Percentiles rank a stretch among this genome's conserved stretches.
Evolutionary conservation across 1,140 invertebrate species (phyloP).

Genomic region (Aphidius ervi): DNA sequence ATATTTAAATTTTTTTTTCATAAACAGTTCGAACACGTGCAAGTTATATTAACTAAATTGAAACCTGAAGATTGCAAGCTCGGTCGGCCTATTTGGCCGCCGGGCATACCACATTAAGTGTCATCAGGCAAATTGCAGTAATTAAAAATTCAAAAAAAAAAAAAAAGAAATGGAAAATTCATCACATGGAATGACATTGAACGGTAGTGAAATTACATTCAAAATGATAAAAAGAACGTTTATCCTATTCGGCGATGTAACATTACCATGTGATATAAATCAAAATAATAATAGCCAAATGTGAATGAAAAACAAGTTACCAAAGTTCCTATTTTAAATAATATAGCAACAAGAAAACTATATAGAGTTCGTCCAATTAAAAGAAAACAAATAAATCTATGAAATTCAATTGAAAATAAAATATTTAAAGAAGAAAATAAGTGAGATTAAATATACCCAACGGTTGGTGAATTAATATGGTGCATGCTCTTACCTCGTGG

Average conservation of each 20-base stretch:
- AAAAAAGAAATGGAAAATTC: not conserved
- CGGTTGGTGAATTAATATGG: too few relatives aligned
- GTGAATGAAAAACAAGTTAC: conserved; percentile 32
- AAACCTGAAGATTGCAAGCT: conserved; percentile 11
- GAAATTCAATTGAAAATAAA: not conserved
- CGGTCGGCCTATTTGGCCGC: conserved; percentile 32
- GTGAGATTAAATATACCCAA: conserved; percentile 1
- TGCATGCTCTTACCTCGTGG: conserved; percentile 36
- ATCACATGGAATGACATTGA: too few relatives aligned
- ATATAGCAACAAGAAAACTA: not conserved
- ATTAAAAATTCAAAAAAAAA: not conserved
- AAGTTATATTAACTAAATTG: not conserved
- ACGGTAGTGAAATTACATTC: too few relatives aligned
- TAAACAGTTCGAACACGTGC: not conserved
- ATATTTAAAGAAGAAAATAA: not conserved
- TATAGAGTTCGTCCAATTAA: conserved; percentile 1
- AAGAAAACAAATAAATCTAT: not conserved
- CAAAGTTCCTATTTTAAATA: conserved; percentile 55
- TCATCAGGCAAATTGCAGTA: not conserved
- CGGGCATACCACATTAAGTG: conserved; percentile 26
- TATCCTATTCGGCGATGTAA: not conserved
- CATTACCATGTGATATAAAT: too few relatives aligned
- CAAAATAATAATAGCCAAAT: not conserved
- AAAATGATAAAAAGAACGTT: too few relatives aligned
- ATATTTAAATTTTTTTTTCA: not conserved